Conservation (phyloP, 1,140 invertebrate species). For the Neodiprion lecontei region DNA sequence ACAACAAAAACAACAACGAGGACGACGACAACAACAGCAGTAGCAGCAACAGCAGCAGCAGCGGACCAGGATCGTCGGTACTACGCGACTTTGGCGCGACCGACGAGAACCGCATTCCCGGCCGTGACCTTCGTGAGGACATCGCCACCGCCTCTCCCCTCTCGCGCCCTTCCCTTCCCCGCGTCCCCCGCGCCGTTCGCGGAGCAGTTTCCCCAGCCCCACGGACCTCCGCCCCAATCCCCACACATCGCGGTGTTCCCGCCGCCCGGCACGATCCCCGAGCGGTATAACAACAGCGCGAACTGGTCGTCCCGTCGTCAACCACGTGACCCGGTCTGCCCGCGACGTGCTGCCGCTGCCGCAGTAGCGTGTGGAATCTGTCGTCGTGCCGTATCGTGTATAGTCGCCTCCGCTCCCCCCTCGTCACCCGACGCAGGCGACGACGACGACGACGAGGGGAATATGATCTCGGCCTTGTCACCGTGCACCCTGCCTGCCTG, state of each 20-base stretch:
- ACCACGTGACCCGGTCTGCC: constrained; percentile 8
- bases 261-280: not conserved
- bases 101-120: constrained; percentile 60
- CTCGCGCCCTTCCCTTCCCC: constrained; percentile 29
- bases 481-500: constrained; percentile 6
- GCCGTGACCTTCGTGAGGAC: constrained; percentile 64
- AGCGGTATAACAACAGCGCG: not conserved
- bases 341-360: constrained; percentile 11
- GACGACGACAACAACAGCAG: no score
- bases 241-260: constrained; percentile 24
- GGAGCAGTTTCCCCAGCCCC: constrained; percentile 19
- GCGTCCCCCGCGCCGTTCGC: constrained; percentile 19
- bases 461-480: not conserved
- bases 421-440: constrained; percentile 17
- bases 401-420: constrained; percentile 6
- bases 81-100: constrained; percentile 54
- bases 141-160: constrained; percentile 55
- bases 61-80: constrained; percentile 27
- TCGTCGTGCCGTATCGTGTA: constrained; percentile 7
- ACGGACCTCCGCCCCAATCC: constrained; percentile 14
- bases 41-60: constrained; percentile 4
- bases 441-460: not conserved
- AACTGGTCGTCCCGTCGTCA: constrained; percentile 16
- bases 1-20: no score
- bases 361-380: not conserved